A percentile compares a stretch with the other conserved stretches of the same genome.
Evolutionary conservation across 2,797 vertebrate genomes (phyloP).

Genomic region (Capromys pilorides): DNA sequence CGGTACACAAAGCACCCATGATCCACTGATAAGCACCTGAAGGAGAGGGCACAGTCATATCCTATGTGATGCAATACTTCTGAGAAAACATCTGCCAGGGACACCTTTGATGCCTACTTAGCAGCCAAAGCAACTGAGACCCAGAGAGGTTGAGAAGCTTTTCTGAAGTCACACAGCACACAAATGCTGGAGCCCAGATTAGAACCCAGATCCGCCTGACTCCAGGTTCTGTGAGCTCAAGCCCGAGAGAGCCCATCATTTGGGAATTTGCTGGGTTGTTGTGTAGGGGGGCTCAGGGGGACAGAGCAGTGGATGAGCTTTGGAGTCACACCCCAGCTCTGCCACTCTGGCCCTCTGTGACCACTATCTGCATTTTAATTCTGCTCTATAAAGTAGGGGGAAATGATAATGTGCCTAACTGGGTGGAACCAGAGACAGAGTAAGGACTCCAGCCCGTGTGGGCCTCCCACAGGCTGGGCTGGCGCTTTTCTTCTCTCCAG

Average conservation of each 20-base stretch:
- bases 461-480: fast-evolving
- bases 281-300: fast-evolving
- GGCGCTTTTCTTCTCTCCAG: background rate
- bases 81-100: background rate
- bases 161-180: background rate
- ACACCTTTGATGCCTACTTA: fast-evolving
- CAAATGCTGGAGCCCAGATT: background rate
- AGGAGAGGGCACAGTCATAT: background rate
- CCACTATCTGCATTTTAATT: background rate
- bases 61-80: background rate
- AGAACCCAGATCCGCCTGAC: background rate
- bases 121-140: background rate
- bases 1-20: background rate
- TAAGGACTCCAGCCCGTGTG: fast-evolving
- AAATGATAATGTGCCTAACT: too few species aligned
- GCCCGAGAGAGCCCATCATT: fast-evolving
- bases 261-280: background rate
- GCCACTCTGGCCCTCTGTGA: fast-evolving
- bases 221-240: background rate
- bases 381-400: background rate
- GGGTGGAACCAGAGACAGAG: background rate
- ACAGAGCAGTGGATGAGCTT: background rate
- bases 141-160: background rate
- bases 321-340: background rate
- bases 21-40: background rate